phyloP scores from a whole-genome alignment of 2,113 vertebrate genomes.

The Dasyornis broadbenti region DNA sequence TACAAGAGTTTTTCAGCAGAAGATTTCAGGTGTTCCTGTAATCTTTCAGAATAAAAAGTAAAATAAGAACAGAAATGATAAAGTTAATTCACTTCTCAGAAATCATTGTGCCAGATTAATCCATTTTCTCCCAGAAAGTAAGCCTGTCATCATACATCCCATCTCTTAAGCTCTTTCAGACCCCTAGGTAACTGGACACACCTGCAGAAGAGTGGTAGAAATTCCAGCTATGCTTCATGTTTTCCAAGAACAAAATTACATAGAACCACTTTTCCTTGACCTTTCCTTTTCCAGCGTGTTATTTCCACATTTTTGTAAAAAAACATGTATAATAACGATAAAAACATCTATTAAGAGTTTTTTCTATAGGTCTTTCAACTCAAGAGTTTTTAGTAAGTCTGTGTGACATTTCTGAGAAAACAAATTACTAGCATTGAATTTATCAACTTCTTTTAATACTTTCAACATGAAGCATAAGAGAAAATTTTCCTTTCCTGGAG shows the following conservation, averaged over 20 bases:
- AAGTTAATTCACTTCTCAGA: neutral
- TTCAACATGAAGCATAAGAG: neutral
- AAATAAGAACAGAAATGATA: neutral
- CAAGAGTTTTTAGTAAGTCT: neutral
- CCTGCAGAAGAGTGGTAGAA: neutral
- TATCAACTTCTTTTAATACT: neutral
- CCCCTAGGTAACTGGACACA: neutral
- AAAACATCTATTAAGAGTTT: neutral
- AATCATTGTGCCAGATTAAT: neutral
- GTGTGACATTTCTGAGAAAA: neutral
- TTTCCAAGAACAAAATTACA: neutral
- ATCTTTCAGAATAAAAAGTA: neutral
- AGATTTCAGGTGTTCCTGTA: neutral
- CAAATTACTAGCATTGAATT: neutral
- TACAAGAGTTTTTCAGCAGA: neutral
- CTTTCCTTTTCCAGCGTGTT: neutral
- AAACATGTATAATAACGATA: neutral
- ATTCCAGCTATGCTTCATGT: neutral
- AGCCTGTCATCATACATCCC: neutral
- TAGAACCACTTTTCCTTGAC: neutral
- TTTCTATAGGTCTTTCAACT: neutral
- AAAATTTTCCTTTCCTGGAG: neutral
- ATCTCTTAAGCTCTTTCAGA: neutral
- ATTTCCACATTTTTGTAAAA: neutral
- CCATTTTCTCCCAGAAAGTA: neutral